Base-by-base conservation (phyloP, 2,888 invertebrate genomes). In the Rosalia funebris region DNA sequence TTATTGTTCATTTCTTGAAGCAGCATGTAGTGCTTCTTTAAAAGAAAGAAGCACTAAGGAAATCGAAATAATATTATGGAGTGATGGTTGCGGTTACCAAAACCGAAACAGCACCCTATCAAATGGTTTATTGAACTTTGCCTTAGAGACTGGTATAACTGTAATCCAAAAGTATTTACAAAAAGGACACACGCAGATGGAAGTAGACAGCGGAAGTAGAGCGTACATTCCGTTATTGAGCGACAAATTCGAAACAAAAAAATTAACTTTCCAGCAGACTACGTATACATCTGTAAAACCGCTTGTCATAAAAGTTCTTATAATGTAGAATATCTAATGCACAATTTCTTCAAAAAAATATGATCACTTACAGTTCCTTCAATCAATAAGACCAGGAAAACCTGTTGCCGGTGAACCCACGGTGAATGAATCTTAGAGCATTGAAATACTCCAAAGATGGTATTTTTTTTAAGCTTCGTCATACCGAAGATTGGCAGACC, bases 111-210 rank as follows among this genome's bases (percentile, higher is more conserved):
- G 7, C 12, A 37, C 12, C 7, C 7, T 25, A 25, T 25, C 25
- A 25, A 25, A 25, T 7, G 25, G 4, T 5, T 25, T 25, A 25
- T 7, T 25, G 7, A 25, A 25, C 7, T 25, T 25, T 25, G 25
- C 25, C 3, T 5, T 25, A 5, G 25, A 3, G 7, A 25, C 3
- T 5, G 7, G 7, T 25, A 47, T 68, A 15, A 39, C 32, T 7
- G 41, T 66, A 31, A 47, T 55, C 1, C 62, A 66, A 54, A 69
- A 68, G 36, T 66, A 56, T 42, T 34, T 67, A 45, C 57, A 60
- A 54, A 62, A 56, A 44, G 66, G 65, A n/a, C 65, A 69, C 25
- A 70, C 63, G 2, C 64, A 69, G 47, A 66, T 69, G 65, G 65
- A 68, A 41, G 62, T 57, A 9, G 69, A 69, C 36, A 56, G 34